Evolutionary conservation across 2,888 invertebrate genomes (phyloP), one percentile per base, ranked within the genome.

Genomic region (Pelosia muscerda): DNA sequence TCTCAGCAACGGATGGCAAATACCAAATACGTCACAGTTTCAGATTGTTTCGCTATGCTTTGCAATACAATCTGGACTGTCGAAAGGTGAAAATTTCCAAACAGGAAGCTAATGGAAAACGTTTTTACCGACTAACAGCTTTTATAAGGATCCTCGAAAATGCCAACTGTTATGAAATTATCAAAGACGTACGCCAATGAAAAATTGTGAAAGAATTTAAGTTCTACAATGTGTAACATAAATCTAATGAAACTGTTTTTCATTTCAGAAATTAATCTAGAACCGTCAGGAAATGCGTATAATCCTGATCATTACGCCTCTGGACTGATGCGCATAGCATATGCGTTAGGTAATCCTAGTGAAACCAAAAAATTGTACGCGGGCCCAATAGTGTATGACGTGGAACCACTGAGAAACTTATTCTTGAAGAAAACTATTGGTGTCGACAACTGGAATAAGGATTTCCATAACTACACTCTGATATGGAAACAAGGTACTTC

Each of bases 261-360:
- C n/a, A 49, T 49, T 49, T n/a, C 84, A 97, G 97, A 97, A 88
- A 87, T 97, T 2, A 95, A 95, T 72, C 84, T 97, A 82, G 96
- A 97, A 79, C 97, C 98, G 0, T 87, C 92, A 22, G 94, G 95
- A 25, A 96, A 96, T 59, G 89, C 92, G 6, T 97, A 97, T 82
- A 97, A 97, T 0, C 81, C 87, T 28, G 90, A 90, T 72, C 94
- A 92, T 28, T 96, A 95, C 76, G 95, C 95, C 58, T 97, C 97
- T 0, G 97, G 97, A 0, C 96, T 97, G 83, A 96, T 98, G 69
- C 95, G 97, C 63, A 92, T 98, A 4, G 97, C 97, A 1, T 97
- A 96, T 81, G 92, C 96, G 0, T 95, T 96, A 62, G 98, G 98
- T 15, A 97, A 97, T 87, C 86, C 86, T 26, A 86, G 84, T 8